phyloP scores from a whole-genome alignment of 2,113 vertebrate genomes.

The Leptocoma aspasia region DNA sequence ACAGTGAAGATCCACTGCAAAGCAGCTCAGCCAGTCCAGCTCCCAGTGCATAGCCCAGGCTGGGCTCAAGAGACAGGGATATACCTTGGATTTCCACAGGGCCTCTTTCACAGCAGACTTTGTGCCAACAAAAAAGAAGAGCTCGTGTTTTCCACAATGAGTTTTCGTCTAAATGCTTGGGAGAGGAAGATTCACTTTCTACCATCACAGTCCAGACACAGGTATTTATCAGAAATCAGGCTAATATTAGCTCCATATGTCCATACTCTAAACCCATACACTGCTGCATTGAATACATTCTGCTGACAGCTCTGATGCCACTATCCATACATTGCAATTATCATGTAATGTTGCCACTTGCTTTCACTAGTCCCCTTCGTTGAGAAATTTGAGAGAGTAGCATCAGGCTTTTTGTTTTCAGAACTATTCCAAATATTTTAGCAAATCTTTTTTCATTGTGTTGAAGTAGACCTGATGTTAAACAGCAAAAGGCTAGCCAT shows the following conservation, averaged over 20 bases:
- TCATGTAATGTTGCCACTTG: background rate
- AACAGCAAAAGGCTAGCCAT: background rate
- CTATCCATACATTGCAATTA: background rate
- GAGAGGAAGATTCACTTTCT: background rate
- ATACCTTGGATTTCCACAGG: background rate
- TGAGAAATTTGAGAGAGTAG: background rate
- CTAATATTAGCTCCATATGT: background rate
- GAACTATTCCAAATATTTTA: background rate
- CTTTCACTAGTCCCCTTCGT: background rate
- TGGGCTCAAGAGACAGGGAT: background rate
- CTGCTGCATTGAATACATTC: background rate
- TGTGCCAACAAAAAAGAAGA: background rate
- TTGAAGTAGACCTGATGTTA: background rate
- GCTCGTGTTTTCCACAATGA: background rate
- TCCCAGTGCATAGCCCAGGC: background rate
- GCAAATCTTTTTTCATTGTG: background rate
- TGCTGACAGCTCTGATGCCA: background rate
- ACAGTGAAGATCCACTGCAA: background rate
- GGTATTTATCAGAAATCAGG: background rate
- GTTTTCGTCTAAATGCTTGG: background rate
- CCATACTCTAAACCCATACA: background rate
- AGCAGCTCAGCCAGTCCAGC: background rate
- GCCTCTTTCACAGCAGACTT: background rate
- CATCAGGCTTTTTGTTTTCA: background rate
- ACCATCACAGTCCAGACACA: background rate